Base-by-base conservation (phyloP, 2,888 invertebrate species). In the Apotomis capreana region DNA sequence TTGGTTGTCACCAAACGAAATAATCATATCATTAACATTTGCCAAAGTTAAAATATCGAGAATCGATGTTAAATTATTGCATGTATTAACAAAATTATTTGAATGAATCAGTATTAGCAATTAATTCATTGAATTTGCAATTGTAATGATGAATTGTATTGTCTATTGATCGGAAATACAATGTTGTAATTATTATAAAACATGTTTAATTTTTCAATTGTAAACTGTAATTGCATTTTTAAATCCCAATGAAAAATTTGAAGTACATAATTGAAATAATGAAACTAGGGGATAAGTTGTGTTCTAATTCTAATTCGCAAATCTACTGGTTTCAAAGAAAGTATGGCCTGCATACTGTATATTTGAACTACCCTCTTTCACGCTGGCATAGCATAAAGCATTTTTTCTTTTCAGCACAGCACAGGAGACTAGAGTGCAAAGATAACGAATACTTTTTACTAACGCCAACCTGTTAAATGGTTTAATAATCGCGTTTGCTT, bases 161-260 rank as follows among this genome's bases (percentile, higher is more conserved):
- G 81, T 76, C 75, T 74, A 76, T 74, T 74, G 74, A 74, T 74
- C 79, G 78, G 75, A 71, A 78, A 80, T 76, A 81, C 74, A 70
- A 72, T 52, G 73, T 74, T 62, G 68, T 76, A 76, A 80, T 81
- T 74, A 76, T 80, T 80, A 78, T 81, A 78, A 82, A 82, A 80
- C 78, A 79, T 78, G 74, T 76, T 80, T 67, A 77, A 79, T 76
- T 76, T 60, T 63, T 44, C 68, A 77, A 77, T 77, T 75, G 68
- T 74, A 70, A 76, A 62, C 68, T 68, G 68, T 75, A 70, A 74
- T 76, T 76, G 74, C 74, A 73, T 73, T 73, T 83, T 79, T 78
- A 80, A 86, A 84, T 84, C 83, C 90, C 90, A 90, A 91, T 90
- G 89, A 90, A 91, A 90, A 90, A 84, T 83, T 72, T 80, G 71